Evolutionary conservation across 2,113 vertebrate species (phyloP).

Genomic region (Nyctibius bracteatus): DNA sequence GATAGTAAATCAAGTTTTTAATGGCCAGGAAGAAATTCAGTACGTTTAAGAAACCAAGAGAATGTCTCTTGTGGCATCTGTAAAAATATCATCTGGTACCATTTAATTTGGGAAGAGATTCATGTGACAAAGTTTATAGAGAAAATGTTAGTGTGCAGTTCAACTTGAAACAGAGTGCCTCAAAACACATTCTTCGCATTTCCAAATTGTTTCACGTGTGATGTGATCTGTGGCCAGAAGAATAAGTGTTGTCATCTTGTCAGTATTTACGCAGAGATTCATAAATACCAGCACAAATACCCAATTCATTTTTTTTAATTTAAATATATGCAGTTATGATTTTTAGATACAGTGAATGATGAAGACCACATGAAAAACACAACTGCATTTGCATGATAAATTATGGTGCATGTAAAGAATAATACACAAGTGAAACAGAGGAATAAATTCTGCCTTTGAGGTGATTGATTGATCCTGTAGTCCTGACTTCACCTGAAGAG

Average conservation of each 20-base stretch:
- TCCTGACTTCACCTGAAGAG: neutral
- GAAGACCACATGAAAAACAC: neutral
- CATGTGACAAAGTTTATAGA: slow-evolving; percentile 21
- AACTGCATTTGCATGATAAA: neutral
- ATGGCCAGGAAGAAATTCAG: neutral
- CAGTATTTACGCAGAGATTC: neutral
- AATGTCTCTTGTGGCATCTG: neutral
- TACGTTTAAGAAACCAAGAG: slow-evolving; percentile 27
- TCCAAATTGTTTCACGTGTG: neutral
- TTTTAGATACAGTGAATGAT: neutral
- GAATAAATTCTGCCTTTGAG: slow-evolving; percentile 10
- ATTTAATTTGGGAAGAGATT: slow-evolving; percentile 24
- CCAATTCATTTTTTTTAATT: neutral
- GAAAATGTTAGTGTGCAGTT: neutral
- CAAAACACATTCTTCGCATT: neutral
- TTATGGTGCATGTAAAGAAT: neutral
- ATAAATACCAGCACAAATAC: neutral
- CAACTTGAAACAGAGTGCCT: neutral
- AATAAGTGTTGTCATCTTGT: neutral
- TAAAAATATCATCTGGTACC: slow-evolving; percentile 36
- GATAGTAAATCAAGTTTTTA: slow-evolving; percentile 65
- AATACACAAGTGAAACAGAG: slow-evolving; percentile 17
- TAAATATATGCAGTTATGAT: neutral
- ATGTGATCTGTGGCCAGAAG: neutral
- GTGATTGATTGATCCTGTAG: neutral